Evolutionary conservation across 2,113 vertebrate species (phyloP).

Genomic region (Dolichotis patagonum): DNA sequence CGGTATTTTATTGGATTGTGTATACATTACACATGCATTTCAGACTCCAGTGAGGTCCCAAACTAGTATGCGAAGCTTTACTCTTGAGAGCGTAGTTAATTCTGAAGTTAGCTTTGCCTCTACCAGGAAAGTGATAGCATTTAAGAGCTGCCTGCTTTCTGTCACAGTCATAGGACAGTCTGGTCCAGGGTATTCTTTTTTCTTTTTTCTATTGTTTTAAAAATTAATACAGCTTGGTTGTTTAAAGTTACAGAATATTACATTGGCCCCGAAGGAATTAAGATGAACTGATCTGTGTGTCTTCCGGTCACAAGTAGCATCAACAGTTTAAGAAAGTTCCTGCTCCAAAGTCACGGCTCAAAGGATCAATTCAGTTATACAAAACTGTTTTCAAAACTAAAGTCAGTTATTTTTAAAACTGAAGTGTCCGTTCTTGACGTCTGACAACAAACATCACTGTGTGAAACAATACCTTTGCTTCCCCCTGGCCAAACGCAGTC

Average conservation of each 20-base stretch:
- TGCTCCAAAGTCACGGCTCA: background rate
- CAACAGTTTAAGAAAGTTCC: background rate
- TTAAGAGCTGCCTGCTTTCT: background rate
- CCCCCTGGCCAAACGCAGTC: background rate
- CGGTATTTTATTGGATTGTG: conserved; percentile 39
- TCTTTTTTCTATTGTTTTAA: background rate
- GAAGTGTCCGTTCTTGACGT: background rate
- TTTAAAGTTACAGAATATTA: conserved; percentile 24
- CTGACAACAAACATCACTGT: background rate
- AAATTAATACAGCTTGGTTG: background rate
- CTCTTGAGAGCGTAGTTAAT: conserved; percentile 42
- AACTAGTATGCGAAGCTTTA: background rate
- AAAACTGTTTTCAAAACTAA: background rate
- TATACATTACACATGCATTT: conserved; percentile 45
- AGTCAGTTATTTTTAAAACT: background rate
- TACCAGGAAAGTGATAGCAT: background rate
- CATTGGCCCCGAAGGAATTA: background rate
- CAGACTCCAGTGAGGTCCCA: background rate
- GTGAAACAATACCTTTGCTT: background rate
- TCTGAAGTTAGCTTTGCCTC: conserved; percentile 12
- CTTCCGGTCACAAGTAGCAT: background rate
- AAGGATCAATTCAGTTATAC: background rate
- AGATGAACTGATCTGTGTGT: background rate
- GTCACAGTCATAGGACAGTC: background rate
- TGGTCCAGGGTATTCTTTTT: background rate